Evolutionary conservation across 2,113 vertebrate species (phyloP).

Genomic region (Dicerorhinus sumatrensis): DNA sequence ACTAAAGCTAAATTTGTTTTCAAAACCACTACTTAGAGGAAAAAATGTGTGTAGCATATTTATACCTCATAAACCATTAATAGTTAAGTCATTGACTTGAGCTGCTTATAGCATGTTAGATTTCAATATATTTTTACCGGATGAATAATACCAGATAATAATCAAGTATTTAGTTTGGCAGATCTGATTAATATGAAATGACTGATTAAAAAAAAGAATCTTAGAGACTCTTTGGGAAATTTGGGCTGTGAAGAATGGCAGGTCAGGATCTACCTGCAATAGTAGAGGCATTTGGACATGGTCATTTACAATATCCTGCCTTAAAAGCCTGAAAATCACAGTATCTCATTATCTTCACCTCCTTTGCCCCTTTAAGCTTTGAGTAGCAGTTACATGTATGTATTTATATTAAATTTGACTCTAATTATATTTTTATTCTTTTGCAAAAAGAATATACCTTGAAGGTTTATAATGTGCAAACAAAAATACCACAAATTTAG

Average conservation of each 20-base stretch:
- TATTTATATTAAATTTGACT: neutral
- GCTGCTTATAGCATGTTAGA: neutral
- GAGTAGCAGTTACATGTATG: neutral
- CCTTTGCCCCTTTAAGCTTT: neutral
- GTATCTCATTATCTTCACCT: neutral
- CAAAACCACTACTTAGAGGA: neutral
- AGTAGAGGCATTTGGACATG: neutral
- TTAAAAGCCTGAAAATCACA: neutral
- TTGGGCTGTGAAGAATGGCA: neutral
- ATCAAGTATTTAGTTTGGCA: neutral
- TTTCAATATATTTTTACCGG: neutral
- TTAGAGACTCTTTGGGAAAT: neutral
- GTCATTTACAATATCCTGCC: neutral
- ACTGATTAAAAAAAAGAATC: neutral
- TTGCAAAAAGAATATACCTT: neutral
- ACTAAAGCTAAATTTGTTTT: neutral
- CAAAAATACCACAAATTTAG: neutral
- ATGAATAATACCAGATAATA: neutral
- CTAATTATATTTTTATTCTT: neutral
- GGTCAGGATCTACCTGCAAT: neutral
- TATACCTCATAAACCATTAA: constrained; percentile 12
- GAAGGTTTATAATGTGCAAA: neutral
- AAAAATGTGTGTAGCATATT: neutral
- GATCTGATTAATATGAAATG: neutral
- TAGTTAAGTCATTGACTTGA: neutral